These are phyloP conservation scores for Monopterus albus DNA, from an alignment of 2,113 vertebrate species.

Conservation along the genomic window DNA sequence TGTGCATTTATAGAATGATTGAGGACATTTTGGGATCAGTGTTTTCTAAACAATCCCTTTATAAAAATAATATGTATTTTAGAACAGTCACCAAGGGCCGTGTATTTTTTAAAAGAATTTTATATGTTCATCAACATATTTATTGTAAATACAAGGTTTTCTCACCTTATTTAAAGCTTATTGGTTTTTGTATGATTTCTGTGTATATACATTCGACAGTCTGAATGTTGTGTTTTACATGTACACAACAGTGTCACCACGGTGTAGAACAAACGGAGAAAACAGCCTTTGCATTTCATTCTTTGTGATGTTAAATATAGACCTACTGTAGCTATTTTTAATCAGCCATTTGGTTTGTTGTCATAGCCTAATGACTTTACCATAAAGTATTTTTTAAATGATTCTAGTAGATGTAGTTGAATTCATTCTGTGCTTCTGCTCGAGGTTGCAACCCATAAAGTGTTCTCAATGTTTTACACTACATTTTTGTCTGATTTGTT, in stretches of 20 bases:
- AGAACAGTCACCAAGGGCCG: slow-evolving; percentile 6
- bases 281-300: background rate
- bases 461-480: slow-evolving; percentile 19
- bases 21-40: slow-evolving; percentile 8
- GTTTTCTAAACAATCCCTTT: slow-evolving; percentile 12
- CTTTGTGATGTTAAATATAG: slow-evolving; percentile 31
- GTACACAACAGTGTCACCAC: slow-evolving; percentile 8
- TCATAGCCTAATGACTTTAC: slow-evolving; percentile 27
- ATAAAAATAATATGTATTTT: slow-evolving; percentile 15
- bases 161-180: slow-evolving; percentile 54
- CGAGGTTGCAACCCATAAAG: slow-evolving; percentile 32
- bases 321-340: slow-evolving; percentile 37
- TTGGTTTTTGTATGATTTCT: slow-evolving; percentile 44
- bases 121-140: slow-evolving; percentile 62
- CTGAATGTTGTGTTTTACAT: slow-evolving; percentile 22
- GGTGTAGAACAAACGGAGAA: too few species aligned
- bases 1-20: background rate
- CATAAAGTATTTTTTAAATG: slow-evolving; percentile 38
- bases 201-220: slow-evolving; percentile 40
- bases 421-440: slow-evolving; percentile 36
- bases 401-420: slow-evolving; percentile 22
- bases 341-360: slow-evolving; percentile 40
- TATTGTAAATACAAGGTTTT: slow-evolving; percentile 75
- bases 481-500: slow-evolving; percentile 19
- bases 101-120: slow-evolving; percentile 50